Evolutionary conservation across 2,888 invertebrate genomes (phyloP).

Genomic region (Lasioglossum pauxillum): DNA sequence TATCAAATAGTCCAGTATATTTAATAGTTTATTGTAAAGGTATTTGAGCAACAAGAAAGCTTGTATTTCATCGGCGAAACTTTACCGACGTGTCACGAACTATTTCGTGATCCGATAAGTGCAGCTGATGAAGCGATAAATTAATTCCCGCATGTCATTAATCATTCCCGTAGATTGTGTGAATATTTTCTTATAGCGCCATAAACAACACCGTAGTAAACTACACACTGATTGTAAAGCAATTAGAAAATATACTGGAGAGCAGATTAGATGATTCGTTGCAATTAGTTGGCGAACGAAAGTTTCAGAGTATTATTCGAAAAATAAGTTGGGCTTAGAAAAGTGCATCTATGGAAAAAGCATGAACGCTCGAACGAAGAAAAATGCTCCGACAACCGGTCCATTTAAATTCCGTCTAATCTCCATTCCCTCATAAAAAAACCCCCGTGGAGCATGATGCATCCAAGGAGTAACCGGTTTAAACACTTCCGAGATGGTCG

Average conservation of each 20-base stretch:
- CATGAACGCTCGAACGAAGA: neutral
- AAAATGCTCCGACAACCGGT: neutral
- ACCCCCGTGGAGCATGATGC: neutral
- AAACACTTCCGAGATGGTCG: conserved; percentile 18
- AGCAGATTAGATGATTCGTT: neutral
- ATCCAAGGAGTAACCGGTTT: neutral
- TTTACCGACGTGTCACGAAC: neutral
- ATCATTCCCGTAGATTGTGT: neutral
- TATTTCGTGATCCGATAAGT: neutral
- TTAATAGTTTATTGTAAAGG: neutral
- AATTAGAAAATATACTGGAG: neutral
- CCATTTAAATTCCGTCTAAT: conserved; percentile 26
- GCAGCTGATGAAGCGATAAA: neutral
- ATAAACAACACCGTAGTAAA: neutral
- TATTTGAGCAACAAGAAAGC: neutral
- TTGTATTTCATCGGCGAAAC: neutral
- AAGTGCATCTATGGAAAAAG: neutral
- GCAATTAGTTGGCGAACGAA: neutral
- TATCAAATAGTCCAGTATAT: neutral
- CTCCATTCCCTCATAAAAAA: conserved; percentile 2
- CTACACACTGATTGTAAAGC: neutral
- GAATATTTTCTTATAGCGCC: neutral
- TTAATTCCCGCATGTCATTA: neutral
- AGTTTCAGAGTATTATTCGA: too few species aligned
- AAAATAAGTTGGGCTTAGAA: neutral